Evolutionary conservation across 2,888 invertebrate genomes (phyloP).

Genomic region (Coelinius sp.): DNA sequence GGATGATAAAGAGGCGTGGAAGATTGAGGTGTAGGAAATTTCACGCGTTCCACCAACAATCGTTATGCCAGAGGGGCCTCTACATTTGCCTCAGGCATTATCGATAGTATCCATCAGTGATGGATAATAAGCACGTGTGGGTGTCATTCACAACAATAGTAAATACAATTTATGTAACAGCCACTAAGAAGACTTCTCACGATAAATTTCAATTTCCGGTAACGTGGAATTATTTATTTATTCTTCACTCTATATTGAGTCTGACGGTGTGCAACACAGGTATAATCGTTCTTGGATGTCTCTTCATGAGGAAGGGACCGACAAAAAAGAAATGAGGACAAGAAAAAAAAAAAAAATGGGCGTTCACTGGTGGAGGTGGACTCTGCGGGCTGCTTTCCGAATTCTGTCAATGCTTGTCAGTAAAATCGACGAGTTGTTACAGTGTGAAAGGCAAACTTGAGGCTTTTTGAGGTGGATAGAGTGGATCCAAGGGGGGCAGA

Average conservation of each 20-base stretch:
- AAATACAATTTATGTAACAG: neutral
- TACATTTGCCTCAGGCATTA: neutral
- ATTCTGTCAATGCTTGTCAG: conserved; percentile 64
- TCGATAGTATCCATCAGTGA: conserved; percentile 3
- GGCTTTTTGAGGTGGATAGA: conserved; percentile 25
- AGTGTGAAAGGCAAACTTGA: conserved; percentile 58
- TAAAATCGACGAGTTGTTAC: conserved; percentile 43
- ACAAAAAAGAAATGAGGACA: conserved; percentile 34
- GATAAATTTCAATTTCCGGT: conserved; percentile 16
- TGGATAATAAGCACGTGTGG: conserved; percentile 33
- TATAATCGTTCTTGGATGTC: conserved; percentile 27
- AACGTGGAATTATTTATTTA: neutral
- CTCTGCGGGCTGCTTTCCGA: conserved; percentile 57
- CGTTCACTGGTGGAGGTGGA: conserved; percentile 50
- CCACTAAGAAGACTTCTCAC: conserved; percentile 1
- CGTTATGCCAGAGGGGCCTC: neutral
- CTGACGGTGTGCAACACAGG: conserved; percentile 38
- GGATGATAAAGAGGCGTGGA: conserved; percentile 44
- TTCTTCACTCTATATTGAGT: neutral
- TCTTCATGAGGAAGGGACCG: neutral
- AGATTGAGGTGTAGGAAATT: conserved; percentile 42
- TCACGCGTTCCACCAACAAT: conserved; percentile 35
- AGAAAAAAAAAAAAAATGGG: no score
- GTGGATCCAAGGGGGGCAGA: no score
- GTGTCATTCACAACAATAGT: conserved; percentile 2